Percentiles rank a stretch among this genome's conserved stretches.
Evolutionary conservation across 2,888 invertebrate genomes (phyloP).

Genomic region (Epinotia ramella): DNA sequence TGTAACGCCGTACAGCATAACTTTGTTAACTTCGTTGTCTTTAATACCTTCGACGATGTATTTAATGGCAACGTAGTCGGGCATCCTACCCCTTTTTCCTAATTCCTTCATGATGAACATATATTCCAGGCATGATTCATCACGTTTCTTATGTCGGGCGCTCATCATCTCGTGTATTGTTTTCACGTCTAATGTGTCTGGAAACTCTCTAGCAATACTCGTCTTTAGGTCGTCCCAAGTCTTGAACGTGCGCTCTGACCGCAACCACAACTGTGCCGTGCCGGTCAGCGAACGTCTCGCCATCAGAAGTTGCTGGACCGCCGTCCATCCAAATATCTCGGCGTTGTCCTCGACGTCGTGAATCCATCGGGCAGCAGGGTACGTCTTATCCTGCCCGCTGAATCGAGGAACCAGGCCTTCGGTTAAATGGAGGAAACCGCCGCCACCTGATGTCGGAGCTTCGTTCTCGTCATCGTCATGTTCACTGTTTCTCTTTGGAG

Average conservation of each 20-base stretch:
- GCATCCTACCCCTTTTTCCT: too few relatives aligned
- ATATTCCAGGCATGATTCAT: too few relatives aligned
- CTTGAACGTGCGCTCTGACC: slow-evolving; percentile 46
- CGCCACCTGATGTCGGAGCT: too few relatives aligned
- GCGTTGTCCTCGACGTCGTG: slow-evolving; percentile 48
- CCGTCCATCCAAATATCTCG: slow-evolving; percentile 48
- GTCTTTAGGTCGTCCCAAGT: slow-evolving; percentile 48
- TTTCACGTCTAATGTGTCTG: slow-evolving; percentile 47
- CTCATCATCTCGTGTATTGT: slow-evolving; percentile 50
- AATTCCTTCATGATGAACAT: too few relatives aligned
- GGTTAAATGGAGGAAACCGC: neutral
- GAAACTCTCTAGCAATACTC: slow-evolving; percentile 48
- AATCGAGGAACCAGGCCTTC: slow-evolving; percentile 13
- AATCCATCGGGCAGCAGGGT: slow-evolving; percentile 43
- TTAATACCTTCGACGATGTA: too few relatives aligned
- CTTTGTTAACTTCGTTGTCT: too few relatives aligned
- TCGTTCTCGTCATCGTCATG: too few relatives aligned
- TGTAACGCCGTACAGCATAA: too few relatives aligned
- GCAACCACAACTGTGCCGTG: slow-evolving; percentile 49
- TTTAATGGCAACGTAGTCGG: too few relatives aligned
- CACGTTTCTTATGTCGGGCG: slow-evolving; percentile 46
- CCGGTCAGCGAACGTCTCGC: slow-evolving; percentile 47
- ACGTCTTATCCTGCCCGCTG: slow-evolving; percentile 42
- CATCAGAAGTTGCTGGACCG: slow-evolving; percentile 47
- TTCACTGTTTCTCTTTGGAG: too few relatives aligned